Percentiles rank a stretch among this genome's conserved stretches.
These are phyloP conservation scores for Reinhardtius hippoglossoides DNA, from an alignment of 2,113 vertebrate genomes.

Conservation along the genomic window DNA sequence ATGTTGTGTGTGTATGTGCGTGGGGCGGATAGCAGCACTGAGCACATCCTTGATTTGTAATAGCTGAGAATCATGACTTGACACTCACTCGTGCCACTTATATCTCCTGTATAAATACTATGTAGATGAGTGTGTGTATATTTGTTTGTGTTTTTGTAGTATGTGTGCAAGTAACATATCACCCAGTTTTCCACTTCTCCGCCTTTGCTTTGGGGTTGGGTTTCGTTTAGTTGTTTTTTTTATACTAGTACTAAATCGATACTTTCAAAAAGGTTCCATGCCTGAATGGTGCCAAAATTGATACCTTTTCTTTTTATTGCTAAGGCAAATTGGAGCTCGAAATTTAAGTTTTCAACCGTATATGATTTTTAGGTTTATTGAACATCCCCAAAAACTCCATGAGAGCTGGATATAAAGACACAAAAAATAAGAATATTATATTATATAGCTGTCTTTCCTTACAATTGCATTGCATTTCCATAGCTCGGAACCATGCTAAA, in stretches of 20 bases:
- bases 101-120: constrained; percentile 1
- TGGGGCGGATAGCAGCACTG: background rate
- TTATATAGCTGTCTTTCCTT: too few relatives aligned
- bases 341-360: too few relatives aligned
- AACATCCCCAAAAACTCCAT: too few relatives aligned
- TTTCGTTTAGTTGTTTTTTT: background rate
- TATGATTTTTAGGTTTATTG: too few relatives aligned
- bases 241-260: background rate
- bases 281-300: too few relatives aligned
- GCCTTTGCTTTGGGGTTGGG: background rate
- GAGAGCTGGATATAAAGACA: too few relatives aligned
- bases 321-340: too few relatives aligned
- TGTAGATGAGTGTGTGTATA: background rate
- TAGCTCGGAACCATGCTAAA: too few relatives aligned
- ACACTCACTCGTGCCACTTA: background rate
- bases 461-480: too few relatives aligned
- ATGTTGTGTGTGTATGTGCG: background rate
- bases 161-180: background rate
- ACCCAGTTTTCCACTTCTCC: background rate
- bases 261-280: too few relatives aligned
- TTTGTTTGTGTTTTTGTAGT: background rate
- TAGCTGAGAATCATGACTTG: background rate
- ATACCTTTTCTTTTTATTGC: too few relatives aligned
- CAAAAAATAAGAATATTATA: too few relatives aligned
- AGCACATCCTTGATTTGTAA: constrained; percentile 10